These are phyloP conservation scores for Spea bombifrons DNA, from an alignment of 2,113 vertebrate genomes.

Conservation along the genomic window DNA sequence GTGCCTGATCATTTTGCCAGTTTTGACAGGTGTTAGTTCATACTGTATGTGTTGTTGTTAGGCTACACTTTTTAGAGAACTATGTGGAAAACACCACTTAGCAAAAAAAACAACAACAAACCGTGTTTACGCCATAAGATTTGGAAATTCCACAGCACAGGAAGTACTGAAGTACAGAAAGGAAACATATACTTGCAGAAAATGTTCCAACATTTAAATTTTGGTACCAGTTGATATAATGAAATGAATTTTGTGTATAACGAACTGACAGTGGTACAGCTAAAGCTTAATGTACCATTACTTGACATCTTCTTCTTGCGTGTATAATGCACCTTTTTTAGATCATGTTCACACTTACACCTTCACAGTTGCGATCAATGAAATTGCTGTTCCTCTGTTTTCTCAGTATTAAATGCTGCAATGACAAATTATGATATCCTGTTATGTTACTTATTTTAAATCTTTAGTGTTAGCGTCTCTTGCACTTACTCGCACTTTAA, in stretches of 20 bases:
- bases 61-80: not conserved
- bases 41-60: constrained; percentile 15
- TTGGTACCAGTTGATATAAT: not conserved
- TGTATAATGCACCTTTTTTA: constrained; percentile 28
- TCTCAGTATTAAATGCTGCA: constrained; percentile 47
- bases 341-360: constrained; percentile 40
- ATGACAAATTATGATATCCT: constrained; percentile 47
- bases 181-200: too few species aligned
- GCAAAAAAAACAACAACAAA: not conserved
- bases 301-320: not conserved
- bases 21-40: constrained; percentile 34
- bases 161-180: too few species aligned
- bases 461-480: constrained; percentile 29
- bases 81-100: not conserved
- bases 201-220: too few species aligned
- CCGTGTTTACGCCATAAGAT: too few species aligned
- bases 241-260: not conserved
- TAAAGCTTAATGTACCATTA: not conserved
- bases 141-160: too few species aligned
- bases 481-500: constrained; percentile 40
- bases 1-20: constrained; percentile 21
- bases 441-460: constrained; percentile 44
- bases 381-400: constrained; percentile 32
- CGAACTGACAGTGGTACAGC: not conserved
- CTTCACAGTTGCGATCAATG: constrained; percentile 44